Evolutionary conservation across 2,113 vertebrate species (phyloP).

Genomic region (Grallaria varia): DNA sequence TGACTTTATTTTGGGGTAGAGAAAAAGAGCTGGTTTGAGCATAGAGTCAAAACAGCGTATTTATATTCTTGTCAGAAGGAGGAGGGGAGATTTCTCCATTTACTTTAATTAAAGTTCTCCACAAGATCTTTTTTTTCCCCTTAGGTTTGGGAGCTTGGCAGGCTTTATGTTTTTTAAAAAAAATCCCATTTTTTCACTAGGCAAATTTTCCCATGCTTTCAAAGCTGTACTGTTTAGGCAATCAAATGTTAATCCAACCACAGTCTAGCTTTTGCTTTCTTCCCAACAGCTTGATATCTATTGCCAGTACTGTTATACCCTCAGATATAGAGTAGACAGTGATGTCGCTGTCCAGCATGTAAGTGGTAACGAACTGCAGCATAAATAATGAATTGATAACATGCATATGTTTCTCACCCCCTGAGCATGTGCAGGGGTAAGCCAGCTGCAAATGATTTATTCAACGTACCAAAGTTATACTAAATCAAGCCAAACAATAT

Average conservation of each 20-base stretch:
- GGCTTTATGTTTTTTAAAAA: constrained; percentile 3
- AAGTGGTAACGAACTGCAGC: constrained; percentile 25
- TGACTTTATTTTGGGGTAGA: background rate
- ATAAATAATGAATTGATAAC: constrained; percentile 70
- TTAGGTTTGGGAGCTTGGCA: constrained; percentile 52
- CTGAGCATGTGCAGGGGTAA: constrained; percentile 21
- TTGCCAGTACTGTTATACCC: constrained; percentile 8
- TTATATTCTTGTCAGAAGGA: constrained; percentile 17
- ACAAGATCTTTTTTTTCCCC: background rate
- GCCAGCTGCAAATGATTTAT: constrained; percentile 72
- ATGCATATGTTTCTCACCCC: constrained; percentile 58
- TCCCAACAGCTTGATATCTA: constrained; percentile 65
- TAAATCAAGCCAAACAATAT: constrained; percentile 64
- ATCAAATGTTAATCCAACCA: constrained; percentile 67
- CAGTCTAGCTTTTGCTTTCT: constrained; percentile 63
- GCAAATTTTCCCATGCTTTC: constrained; percentile 54
- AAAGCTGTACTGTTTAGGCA: constrained; percentile 47
- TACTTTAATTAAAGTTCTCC: constrained; percentile 39
- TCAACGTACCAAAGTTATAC: constrained; percentile 43
- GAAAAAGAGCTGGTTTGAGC: background rate
- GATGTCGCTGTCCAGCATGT: constrained; percentile 50
- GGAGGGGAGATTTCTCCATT: background rate
- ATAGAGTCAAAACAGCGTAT: background rate
- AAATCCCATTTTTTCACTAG: constrained; percentile 26
- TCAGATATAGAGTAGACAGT: constrained; percentile 44